Conservation (phyloP, 2,797 vertebrate species). For the Betta splendens region DNA sequence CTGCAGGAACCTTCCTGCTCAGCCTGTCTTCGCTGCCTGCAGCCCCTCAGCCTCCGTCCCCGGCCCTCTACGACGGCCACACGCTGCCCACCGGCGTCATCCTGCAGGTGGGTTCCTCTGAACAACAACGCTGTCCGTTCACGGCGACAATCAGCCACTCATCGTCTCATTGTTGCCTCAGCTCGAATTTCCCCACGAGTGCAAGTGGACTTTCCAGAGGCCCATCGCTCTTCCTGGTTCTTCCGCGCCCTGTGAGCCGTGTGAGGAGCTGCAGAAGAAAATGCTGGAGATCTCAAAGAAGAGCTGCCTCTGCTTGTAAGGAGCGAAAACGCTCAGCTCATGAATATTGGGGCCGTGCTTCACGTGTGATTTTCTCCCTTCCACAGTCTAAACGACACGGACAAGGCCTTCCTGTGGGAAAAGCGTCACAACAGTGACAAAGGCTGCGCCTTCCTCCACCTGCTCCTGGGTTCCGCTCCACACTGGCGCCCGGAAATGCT, state of each 20-base stretch:
- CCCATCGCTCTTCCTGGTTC: slow-evolving; percentile 56
- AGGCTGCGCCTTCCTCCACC: slow-evolving; percentile 81
- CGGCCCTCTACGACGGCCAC: slow-evolving; percentile 74
- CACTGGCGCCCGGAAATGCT: slow-evolving; percentile 79
- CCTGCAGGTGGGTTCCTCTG: slow-evolving; percentile 68
- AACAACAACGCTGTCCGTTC: slow-evolving; percentile 30
- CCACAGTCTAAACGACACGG: slow-evolving; percentile 83
- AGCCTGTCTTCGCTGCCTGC: slow-evolving; percentile 67
- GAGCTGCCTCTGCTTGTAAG: slow-evolving; percentile 78
- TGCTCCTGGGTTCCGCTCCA: slow-evolving; percentile 85
- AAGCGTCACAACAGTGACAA: slow-evolving; percentile 77
- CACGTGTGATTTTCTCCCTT: not conserved
- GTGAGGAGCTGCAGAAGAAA: slow-evolving; percentile 71
- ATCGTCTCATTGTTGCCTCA: slow-evolving; percentile 20
- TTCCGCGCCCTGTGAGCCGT: slow-evolving; percentile 49
- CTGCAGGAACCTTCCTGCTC: slow-evolving; percentile 73
- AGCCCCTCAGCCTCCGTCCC: slow-evolving; percentile 50
- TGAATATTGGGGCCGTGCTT: too few species aligned
- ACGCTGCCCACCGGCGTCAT: slow-evolving; percentile 68
- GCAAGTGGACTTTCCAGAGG: slow-evolving; percentile 70
- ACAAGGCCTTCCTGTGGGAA: slow-evolving; percentile 87
- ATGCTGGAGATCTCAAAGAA: slow-evolving; percentile 72
- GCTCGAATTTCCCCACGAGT: slow-evolving; percentile 69
- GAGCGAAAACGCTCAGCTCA: slow-evolving; percentile 1
- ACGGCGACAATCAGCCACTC: not conserved